Conservation (phyloP, 2,797 vertebrate species). For the Kryptolebias ocellatus region DNA sequence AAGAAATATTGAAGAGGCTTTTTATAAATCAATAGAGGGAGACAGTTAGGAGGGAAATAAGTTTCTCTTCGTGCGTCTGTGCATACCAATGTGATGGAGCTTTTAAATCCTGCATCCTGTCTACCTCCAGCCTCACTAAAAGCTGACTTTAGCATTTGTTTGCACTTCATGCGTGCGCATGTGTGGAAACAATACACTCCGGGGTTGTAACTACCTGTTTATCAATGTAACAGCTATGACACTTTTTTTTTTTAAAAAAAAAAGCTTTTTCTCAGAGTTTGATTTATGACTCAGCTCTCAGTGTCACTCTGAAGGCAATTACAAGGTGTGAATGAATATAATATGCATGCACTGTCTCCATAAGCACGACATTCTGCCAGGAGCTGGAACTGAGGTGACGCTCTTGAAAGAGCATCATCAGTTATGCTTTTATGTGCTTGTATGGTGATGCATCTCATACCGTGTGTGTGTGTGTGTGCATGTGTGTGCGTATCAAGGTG, state of each 20-base stretch:
- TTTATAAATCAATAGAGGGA: conserved; percentile 1
- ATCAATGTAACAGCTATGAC: conserved; percentile 56
- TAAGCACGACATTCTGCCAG: conserved; percentile 70
- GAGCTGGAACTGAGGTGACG: conserved; percentile 66
- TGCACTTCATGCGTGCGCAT: neutral
- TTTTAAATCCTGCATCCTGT: conserved; percentile 9
- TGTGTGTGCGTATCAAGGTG: conserved; percentile 34
- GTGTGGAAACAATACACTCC: conserved; percentile 22
- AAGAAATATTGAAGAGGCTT: neutral
- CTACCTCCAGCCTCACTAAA: conserved; percentile 14
- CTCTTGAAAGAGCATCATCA: conserved; percentile 75
- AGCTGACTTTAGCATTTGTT: conserved; percentile 17
- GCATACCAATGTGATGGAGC: conserved; percentile 12
- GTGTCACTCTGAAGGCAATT: conserved; percentile 81
- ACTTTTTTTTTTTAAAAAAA: conserved; percentile 52
- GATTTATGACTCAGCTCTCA: conserved; percentile 77
- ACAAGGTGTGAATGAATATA: conserved; percentile 80
- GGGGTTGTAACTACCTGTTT: conserved; percentile 68
- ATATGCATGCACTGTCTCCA: conserved; percentile 70
- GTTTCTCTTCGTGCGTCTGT: conserved; percentile 11
- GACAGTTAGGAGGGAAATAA: neutral
- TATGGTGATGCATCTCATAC: conserved; percentile 48
- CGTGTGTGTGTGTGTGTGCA: conserved; percentile 22
- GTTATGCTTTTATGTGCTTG: conserved; percentile 70
- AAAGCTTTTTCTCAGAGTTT: conserved; percentile 62